Evolutionary conservation across 2,888 invertebrate genomes (phyloP), one percentile per base, ranked within the genome.

Genomic region (Quadriops clusia): DNA sequence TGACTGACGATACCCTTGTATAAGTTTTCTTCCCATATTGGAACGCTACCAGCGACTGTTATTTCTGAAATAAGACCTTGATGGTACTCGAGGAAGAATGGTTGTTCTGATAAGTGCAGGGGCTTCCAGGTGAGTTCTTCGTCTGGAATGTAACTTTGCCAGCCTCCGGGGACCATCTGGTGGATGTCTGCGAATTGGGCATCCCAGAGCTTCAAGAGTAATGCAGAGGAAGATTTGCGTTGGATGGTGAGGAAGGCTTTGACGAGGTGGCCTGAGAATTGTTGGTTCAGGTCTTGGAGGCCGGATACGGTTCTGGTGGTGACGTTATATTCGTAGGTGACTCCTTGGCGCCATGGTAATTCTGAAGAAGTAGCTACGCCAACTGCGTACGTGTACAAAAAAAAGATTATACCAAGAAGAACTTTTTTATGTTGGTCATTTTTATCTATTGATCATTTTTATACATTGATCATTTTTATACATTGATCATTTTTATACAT

Each of bases 1-100:
- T 77, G 70, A 43, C 77, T 70, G 30, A 75, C 64, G 33, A 81
- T 63, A 63, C 74, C 72, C 54, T 78, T 81, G 39, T 80, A 58
- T 35, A 80, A 59, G 54, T 82, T 82, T 37, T 77, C 70, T 44
- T 79, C 68, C 58, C 74, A 70, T 30, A 72, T 67, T 9, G 68
- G 58, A 2, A 73, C 46, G 1, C 63, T 47, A 14, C 67, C 54
- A 24, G 70, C 67, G 8, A 80, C 64, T 23, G 63, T 57, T 23
- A 82, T 51, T 4, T 71, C 66, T 3, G 58, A 49, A 5, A 81
- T 67, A 23, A 73, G 64, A 18, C 79, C 79, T 28, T 75, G 69
- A 32, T 70, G 63, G 38, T 72, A 50, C 14, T 56, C 54, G 40
- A 80, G 67, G 52, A 74, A 67, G 55, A 81, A 79, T 2, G 73